Evolutionary conservation across 2,888 invertebrate genomes (phyloP).

Genomic region (Xanthia icteritia): DNA sequence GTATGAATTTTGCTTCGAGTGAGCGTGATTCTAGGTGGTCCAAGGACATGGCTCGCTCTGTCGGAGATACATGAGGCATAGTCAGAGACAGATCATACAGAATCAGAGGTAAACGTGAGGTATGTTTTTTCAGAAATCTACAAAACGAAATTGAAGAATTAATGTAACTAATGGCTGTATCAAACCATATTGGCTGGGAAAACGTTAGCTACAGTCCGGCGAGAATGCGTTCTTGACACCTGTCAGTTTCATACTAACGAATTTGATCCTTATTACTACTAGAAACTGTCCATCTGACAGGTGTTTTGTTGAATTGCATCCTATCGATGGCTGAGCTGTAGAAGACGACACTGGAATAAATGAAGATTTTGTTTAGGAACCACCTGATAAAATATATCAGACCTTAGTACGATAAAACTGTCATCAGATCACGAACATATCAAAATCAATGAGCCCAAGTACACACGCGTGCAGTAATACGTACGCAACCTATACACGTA

Average conservation of each 20-base stretch:
- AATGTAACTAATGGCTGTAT: too few species aligned
- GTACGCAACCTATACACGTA: slow-evolving; percentile 82
- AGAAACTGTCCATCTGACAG: too few species aligned
- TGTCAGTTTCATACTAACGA: too few species aligned
- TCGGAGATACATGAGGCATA: not conserved
- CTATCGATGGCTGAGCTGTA: too few species aligned
- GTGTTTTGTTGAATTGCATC: too few species aligned
- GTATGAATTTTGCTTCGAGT: not conserved
- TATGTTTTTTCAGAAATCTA: not conserved
- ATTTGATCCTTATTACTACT: too few species aligned
- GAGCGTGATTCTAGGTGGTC: not conserved
- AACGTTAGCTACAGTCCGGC: not conserved
- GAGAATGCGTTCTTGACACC: too few species aligned
- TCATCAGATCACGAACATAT: slow-evolving; percentile 23
- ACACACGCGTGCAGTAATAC: slow-evolving; percentile 72
- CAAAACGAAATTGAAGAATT: not conserved
- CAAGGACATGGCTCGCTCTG: not conserved
- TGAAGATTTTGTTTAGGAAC: not conserved
- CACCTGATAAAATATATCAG: not conserved
- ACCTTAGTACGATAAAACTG: slow-evolving; percentile 20
- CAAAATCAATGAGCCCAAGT: slow-evolving; percentile 65
- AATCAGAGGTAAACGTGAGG: not conserved
- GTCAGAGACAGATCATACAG: not conserved
- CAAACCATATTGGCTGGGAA: not conserved
- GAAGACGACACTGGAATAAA: not conserved